Evolutionary conservation across 37 sponge, comb jelly and placozoan species (phyloP), one percentile per base, ranked within the genome.

Genomic region (Mnemiopsis leidyi): DNA sequence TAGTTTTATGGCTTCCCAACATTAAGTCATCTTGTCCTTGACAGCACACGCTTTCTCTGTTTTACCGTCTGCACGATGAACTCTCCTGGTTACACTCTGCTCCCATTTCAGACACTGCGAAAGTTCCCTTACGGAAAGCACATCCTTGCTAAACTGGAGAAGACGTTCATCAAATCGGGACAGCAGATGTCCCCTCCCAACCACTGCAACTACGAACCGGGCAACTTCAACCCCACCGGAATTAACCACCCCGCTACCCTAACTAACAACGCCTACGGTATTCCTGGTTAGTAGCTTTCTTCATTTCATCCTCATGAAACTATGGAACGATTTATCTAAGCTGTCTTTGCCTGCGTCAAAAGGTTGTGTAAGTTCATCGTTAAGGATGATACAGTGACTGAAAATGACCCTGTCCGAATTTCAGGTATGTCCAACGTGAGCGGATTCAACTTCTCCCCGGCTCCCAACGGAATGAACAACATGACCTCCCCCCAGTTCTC

Each of bases 51-150:
- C 61, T 48, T 48, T 13, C 61, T 18, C n/a, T 71, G 75, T 71
- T 71, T 5, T 71, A 13, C 61, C 61, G 13, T 48, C 61, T 48
- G 61, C 13, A 48, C 13, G 61, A 18, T 13, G 13, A 48, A 48
- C 61, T 18, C 13, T 48, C 5, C 61, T 48, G 61, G 13, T 48
- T 48, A 48, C 13, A 13, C 30, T 28, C 21, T 23, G 5, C 30
- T 71, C n/a, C 5, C 75, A 69, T 76, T 97, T 13, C 36, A 90
- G 23, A 92, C 79, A 0, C 94, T 96, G 28, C 82, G 97, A 26
- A 97, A 94, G 93, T 98, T 95, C 95, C 96, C 95, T 35, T 98
- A 98, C 92, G 98, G 96, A 36, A 98, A 97, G 85, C 96, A 95
- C 94, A 97, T 98, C 67, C 95, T 97, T 0, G 92, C 95, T 36